Conservation (phyloP, 2,888 invertebrate genomes). For the Tuta absoluta region DNA sequence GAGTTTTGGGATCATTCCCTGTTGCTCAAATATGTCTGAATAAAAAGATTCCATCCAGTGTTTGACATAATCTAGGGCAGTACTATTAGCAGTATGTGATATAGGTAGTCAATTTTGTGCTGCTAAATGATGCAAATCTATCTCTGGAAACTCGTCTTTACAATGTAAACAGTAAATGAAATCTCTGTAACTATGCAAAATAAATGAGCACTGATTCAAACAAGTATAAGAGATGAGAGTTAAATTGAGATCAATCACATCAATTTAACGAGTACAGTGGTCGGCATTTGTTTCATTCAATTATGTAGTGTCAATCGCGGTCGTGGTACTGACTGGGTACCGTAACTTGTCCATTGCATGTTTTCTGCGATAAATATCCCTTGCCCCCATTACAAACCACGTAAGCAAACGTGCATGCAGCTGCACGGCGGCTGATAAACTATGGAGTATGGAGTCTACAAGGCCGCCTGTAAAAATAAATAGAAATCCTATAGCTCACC, state of each 20-base stretch:
- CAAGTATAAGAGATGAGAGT: not conserved
- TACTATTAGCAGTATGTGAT: too few species aligned
- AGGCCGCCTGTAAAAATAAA: conserved; percentile 44
- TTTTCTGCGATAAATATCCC: conserved; percentile 8
- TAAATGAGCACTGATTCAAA: not conserved
- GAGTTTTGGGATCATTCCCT: too few species aligned
- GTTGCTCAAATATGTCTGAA: too few species aligned
- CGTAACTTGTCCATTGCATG: not conserved
- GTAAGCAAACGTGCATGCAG: conserved; percentile 38
- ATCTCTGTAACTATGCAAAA: too few species aligned
- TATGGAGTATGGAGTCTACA: conserved; percentile 30
- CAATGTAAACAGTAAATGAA: not conserved
- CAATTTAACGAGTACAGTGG: not conserved
- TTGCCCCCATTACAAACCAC: conserved; percentile 33
- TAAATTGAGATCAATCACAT: conserved; percentile 40
- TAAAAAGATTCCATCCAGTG: too few species aligned
- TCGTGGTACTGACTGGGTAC: not conserved
- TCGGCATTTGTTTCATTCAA: conserved; percentile 4
- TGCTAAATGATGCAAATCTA: too few species aligned
- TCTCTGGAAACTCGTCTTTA: too few species aligned
- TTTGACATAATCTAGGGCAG: too few species aligned
- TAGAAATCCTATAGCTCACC: conserved; percentile 58
- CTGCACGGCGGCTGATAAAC: not conserved
- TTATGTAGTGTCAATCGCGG: not conserved
- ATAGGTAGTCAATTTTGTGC: too few species aligned